Base-by-base conservation (phyloP, 2,888 invertebrate species). In the Epinotia ramella region DNA sequence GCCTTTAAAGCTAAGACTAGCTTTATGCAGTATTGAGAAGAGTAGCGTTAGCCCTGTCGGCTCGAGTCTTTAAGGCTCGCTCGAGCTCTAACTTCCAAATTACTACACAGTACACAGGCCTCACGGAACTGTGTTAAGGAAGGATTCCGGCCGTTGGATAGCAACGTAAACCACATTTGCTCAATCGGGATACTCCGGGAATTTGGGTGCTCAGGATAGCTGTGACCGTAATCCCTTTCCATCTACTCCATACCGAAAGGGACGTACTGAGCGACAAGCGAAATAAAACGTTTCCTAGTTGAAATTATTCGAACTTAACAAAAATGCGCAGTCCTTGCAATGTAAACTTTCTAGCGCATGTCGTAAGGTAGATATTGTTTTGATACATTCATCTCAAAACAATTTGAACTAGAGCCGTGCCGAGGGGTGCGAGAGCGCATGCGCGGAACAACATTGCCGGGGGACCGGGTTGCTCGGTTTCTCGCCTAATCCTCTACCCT, bases 401-500 rank as follows among this genome's bases (percentile, higher is more conserved):
- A 53, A 53, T n/a, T 53, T 53, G 6, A 53, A 53, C 53, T 53
- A 53, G n/a, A 53, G 53, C 53, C 13, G 53, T 53, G n/a, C 18
- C n/a, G 66, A 60, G 69, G 69, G 69, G 69, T n/a, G 59, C 24
- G 3, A 60, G 59, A 9, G 20, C 69, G 69, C 69, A 69, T 60
- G 69, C 69, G 69, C 69, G 28, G 6, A 9, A 11, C 69, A 44
- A 46, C 60, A 59, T 24, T 59, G 56, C 67, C 33, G 53, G 46
- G 67, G 56, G 56, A 57, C 40, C 28, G 60, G n/a, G 60, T 28
- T 28, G 20, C 60, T 16, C 33, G 62, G 33, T 62, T 62, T 16
- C 7, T 13, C 40, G 40, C 40, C 44, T 60, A 60, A 69, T 69
- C 69, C 59, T n/a, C 53, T 69, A 16, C 56, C 56, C 69, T 69